phyloP scores from a whole-genome alignment of 1,140 invertebrate species.

The Oryctes rhinoceros region DNA sequence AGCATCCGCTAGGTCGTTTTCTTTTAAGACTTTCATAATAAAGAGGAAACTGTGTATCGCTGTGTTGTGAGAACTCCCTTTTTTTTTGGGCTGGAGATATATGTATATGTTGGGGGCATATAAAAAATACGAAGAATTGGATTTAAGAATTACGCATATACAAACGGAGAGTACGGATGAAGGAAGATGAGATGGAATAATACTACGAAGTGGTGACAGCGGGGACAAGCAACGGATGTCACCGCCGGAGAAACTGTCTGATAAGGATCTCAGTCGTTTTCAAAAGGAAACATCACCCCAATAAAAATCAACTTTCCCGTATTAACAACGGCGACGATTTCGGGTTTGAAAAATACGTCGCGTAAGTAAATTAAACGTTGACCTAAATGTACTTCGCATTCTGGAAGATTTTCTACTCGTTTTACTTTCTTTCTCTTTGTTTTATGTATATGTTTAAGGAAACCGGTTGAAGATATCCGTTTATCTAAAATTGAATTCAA shows the following conservation, averaged over 20 bases:
- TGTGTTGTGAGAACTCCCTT: background rate
- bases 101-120: slow-evolving; percentile 14
- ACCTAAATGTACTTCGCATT: background rate
- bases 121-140: slow-evolving; percentile 34
- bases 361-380: slow-evolving; percentile 33
- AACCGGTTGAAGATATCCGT: no score
- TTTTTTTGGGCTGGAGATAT: background rate
- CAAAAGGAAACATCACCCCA: slow-evolving; percentile 30
- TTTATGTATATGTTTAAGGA: background rate
- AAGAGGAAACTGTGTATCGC: slow-evolving; percentile 13
- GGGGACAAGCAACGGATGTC: background rate
- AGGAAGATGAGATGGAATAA: background rate
- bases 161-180: background rate
- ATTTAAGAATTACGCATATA: slow-evolving; percentile 19
- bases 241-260: slow-evolving; percentile 13
- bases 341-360: slow-evolving; percentile 23
- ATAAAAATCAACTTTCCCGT: slow-evolving; percentile 36
- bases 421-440: background rate
- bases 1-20: background rate
- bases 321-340: slow-evolving; percentile 36
- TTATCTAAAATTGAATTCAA: no score
- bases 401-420: background rate
- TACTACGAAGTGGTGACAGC: slow-evolving; percentile 13
- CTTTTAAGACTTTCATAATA: slow-evolving; percentile 20
- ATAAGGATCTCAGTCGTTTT: slow-evolving; percentile 32